Evolutionary conservation across 2,113 vertebrate genomes (phyloP), one percentile per base, ranked within the genome.

Genomic region (Etheostoma cragini): DNA sequence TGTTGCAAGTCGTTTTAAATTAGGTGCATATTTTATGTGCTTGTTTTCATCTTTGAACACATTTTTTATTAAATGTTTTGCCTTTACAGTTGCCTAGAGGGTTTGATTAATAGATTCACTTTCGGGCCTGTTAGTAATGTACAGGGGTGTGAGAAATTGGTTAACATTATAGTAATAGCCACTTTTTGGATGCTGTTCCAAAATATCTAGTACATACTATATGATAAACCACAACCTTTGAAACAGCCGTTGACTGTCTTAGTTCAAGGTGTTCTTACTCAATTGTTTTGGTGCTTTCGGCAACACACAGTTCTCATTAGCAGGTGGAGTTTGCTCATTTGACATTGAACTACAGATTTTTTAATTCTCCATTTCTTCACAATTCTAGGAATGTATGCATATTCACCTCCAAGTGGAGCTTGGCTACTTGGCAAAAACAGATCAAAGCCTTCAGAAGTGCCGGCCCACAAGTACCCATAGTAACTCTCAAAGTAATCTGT

Each of bases 101-200:
- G 4, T 53, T 81, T 35, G 13, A 79, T 60, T 66, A 33, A 53
- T 53, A 52, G 8, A 68, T 11, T 58, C 53, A 58, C 42, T n/a
- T 38, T 46, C 22, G 63, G 19, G 14, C 19, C 4, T 22, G 13
- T 67, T 17, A 10, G 22, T 6, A n/a, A 66, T 46, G 22, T 26
- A 26, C 7, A 24, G 24, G 13, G 17, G 2, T 26, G 46, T 26
- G n/a, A 2, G 7, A 22, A 45, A 8, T 0, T 8, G 13, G 26
- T n/a, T 21, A 1, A 21, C 30, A 10, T 64, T 11, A 26, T 35
- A 54, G 66, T 63, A 45, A 45, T 15, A 26, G 8, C 16, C 12
- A 42, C n/a, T 2, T 67, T 35, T 72, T 19, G 4, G 13, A 46
- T 45, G 38, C 42, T 38, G 21, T 26, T 64, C n/a, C 57, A 30